phyloP scores from a whole-genome alignment of 2,888 invertebrate genomes.

The Tachystola acroxantha region DNA sequence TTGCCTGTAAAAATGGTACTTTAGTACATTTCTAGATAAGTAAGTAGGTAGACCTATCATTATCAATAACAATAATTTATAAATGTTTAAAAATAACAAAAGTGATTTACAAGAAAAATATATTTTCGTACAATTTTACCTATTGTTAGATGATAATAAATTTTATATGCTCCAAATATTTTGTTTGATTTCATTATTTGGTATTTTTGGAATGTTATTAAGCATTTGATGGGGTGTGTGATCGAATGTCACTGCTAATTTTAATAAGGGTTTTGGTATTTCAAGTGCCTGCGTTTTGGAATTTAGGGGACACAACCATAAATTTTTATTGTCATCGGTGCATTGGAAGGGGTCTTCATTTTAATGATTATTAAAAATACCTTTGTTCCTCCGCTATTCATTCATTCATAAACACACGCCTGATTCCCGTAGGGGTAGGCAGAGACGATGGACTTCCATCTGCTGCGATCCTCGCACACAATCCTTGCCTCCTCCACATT shows the following conservation, averaged over 20 bases:
- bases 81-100: slow-evolving; percentile 15
- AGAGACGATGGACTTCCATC: too few species aligned
- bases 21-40: slow-evolving; percentile 10
- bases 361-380: too few species aligned
- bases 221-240: not conserved
- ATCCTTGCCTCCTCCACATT: too few species aligned
- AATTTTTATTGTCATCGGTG: slow-evolving; percentile 2
- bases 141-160: slow-evolving; percentile 56
- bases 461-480: too few species aligned
- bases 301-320: slow-evolving; percentile 30
- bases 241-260: slow-evolving; percentile 12
- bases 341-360: too few species aligned
- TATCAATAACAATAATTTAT: slow-evolving; percentile 66
- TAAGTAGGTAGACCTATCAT: too few species aligned
- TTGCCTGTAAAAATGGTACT: too few species aligned
- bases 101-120: slow-evolving; percentile 27
- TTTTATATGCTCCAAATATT: slow-evolving; percentile 37
- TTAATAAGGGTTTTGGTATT: slow-evolving; percentile 31
- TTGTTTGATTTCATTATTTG: slow-evolving; percentile 19
- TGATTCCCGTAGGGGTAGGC: too few species aligned
- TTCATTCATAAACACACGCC: too few species aligned
- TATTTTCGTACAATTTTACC: slow-evolving; percentile 58
- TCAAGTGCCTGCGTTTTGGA: slow-evolving; percentile 25
- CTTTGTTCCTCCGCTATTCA: too few species aligned
- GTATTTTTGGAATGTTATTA: not conserved